Percentiles rank a stretch among this genome's conserved stretches.
Evolutionary conservation across 2,797 vertebrate genomes (phyloP).

Genomic region (Pyrocephalus nanus): DNA sequence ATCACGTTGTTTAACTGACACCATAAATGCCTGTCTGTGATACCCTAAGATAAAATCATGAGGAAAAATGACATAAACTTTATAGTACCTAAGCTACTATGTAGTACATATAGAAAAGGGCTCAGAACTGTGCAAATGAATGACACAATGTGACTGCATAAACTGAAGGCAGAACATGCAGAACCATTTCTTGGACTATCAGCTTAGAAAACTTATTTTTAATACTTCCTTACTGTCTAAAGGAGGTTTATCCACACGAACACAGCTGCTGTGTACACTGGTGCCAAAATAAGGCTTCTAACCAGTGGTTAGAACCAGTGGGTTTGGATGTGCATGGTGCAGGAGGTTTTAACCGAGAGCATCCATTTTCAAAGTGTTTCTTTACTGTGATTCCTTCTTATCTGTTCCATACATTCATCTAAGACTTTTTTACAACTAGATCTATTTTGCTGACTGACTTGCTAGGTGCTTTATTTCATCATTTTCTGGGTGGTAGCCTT

Average conservation of each 20-base stretch:
- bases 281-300: background rate
- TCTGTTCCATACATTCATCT: background rate
- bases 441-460: background rate
- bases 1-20: background rate
- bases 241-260: background rate
- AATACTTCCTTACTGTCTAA: background rate
- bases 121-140: background rate
- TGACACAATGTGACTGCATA: background rate
- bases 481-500: background rate
- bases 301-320: background rate
- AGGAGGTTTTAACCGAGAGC: background rate
- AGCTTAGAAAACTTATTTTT: background rate
- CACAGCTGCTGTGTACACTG: background rate
- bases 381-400: background rate
- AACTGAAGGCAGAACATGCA: background rate
- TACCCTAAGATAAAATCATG: background rate
- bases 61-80: background rate
- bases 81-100: background rate
- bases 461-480: fast-evolving
- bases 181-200: background rate
- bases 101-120: background rate
- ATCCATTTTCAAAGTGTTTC: background rate
- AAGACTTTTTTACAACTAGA: background rate
- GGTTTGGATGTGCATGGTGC: background rate
- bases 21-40: background rate